Percentiles rank a stretch among this genome's conserved stretches.
Conservation (phyloP, 2,888 invertebrate genomes). For the Drosophila putrida region DNA sequence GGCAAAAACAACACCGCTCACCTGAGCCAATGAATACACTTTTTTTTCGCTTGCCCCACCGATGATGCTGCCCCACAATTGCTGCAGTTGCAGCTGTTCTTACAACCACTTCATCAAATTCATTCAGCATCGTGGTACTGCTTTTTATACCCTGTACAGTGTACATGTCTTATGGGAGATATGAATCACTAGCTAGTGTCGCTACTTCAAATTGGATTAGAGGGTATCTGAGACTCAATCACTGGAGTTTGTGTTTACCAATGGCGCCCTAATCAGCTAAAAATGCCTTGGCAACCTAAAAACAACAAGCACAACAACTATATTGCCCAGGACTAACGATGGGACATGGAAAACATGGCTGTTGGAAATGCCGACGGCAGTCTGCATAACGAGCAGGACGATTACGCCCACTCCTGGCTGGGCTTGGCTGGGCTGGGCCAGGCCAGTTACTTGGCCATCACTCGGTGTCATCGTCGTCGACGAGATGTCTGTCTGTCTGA, state of each 20-base stretch:
- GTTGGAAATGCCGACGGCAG: slow-evolving; percentile 55
- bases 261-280: slow-evolving; percentile 70
- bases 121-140: slow-evolving; percentile 60
- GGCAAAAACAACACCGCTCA: slow-evolving; percentile 65
- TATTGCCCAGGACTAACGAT: slow-evolving; percentile 35
- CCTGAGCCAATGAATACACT: slow-evolving; percentile 62
- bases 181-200: neutral
- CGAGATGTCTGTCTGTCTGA: slow-evolving; percentile 17
- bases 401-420: slow-evolving; percentile 63
- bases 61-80: neutral
- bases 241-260: neutral
- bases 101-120: slow-evolving; percentile 77
- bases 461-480: slow-evolving; percentile 33
- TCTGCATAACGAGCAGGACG: slow-evolving; percentile 67
- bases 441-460: slow-evolving; percentile 41
- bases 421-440: slow-evolving; percentile 2
- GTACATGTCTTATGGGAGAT: neutral
- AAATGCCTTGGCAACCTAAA: slow-evolving; percentile 69
- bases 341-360: slow-evolving; percentile 33
- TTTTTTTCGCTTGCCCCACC: slow-evolving; percentile 29
- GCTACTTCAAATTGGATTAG: neutral
- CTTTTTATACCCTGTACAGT: slow-evolving; percentile 50
- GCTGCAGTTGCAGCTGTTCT: slow-evolving; percentile 44
- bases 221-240: slow-evolving; percentile 35
- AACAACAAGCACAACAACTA: slow-evolving; percentile 27